Evolutionary conservation across 2,113 vertebrate genomes (phyloP).

Genomic region (Calypte anna): DNA sequence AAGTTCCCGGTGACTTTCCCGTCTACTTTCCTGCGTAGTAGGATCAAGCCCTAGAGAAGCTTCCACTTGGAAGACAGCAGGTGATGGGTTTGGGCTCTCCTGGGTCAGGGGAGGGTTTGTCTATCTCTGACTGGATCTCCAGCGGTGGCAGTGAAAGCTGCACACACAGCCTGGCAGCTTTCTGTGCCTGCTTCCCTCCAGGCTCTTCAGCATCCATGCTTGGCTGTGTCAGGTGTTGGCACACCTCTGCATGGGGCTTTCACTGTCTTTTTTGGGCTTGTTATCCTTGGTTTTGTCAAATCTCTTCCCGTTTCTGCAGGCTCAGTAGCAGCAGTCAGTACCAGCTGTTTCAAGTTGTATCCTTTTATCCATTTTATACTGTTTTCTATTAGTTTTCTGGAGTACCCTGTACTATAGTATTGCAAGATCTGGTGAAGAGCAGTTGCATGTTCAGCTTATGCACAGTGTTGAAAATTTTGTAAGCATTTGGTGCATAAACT

Average conservation of each 20-base stretch:
- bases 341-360: neutral
- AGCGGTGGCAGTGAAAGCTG: neutral
- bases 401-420: neutral
- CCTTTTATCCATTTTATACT: neutral
- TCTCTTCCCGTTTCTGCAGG: neutral
- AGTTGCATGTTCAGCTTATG: neutral
- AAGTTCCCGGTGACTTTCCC: neutral
- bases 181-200: neutral
- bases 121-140: neutral
- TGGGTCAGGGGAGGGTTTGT: neutral
- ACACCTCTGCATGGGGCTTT: neutral
- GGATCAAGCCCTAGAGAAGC: neutral
- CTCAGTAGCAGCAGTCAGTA: neutral
- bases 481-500: neutral
- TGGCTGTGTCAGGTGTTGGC: neutral
- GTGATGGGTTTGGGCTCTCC: neutral
- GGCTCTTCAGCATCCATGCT: neutral
- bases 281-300: neutral
- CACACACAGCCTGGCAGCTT: neutral
- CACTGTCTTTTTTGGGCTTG: fast-evolving
- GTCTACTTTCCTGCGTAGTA: neutral
- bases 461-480: neutral
- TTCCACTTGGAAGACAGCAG: neutral
- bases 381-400: neutral
- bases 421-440: neutral